These are phyloP conservation scores for Acrobasis suavella DNA, from an alignment of 2,888 invertebrate genomes.

Conservation along the genomic window DNA sequence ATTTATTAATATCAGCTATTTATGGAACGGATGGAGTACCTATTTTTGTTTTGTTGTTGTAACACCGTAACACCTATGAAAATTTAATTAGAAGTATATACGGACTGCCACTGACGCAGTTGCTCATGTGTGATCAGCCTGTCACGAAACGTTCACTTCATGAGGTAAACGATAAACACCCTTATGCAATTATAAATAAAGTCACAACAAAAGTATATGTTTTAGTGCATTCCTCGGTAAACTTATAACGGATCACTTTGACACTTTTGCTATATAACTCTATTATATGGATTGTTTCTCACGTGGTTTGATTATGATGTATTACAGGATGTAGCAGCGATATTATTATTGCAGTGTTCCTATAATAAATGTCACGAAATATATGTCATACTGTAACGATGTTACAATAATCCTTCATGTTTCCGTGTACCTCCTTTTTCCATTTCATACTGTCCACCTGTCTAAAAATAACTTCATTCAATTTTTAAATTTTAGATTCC, in stretches of 20 bases:
- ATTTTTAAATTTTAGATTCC: too few species aligned
- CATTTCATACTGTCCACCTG: too few species aligned
- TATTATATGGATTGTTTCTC: background rate
- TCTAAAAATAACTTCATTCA: too few species aligned
- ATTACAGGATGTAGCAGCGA: background rate
- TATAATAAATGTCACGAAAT: too few species aligned
- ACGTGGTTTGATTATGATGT: conserved; percentile 8
- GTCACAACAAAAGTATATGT: conserved; percentile 3
- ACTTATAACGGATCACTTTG: background rate
- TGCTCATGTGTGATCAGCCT: background rate
- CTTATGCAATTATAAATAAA: background rate
- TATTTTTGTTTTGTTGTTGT: too few species aligned
- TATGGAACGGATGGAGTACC: too few species aligned
- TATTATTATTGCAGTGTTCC: background rate
- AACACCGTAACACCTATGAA: too few species aligned
- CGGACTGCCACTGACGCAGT: background rate
- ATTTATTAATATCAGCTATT: too few species aligned
- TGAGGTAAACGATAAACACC: background rate
- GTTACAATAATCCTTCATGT: too few species aligned
- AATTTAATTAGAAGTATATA: too few species aligned
- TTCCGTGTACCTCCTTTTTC: too few species aligned
- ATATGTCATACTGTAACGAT: too few species aligned
- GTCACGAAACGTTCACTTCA: background rate
- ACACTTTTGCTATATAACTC: background rate
- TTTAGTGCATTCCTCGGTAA: background rate